Percentiles rank a stretch among this genome's conserved stretches.
Conservation (phyloP, 2,888 invertebrate species). For the Lordiphosa fenestrarum region DNA sequence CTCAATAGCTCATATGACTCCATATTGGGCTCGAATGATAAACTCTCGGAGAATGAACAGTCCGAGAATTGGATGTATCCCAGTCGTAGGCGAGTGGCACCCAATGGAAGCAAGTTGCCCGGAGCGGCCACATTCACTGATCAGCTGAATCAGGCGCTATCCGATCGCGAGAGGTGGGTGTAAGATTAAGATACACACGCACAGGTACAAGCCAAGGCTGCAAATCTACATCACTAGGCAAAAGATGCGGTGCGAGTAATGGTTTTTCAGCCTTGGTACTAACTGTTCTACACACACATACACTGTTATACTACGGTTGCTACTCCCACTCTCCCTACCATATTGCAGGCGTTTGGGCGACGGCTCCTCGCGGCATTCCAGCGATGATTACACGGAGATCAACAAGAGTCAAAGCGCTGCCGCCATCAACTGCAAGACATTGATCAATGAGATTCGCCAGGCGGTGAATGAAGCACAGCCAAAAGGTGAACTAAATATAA, state of each 20-base stretch:
- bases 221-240: background rate
- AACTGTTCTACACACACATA: no score
- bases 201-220: background rate
- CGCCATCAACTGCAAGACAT: conserved; percentile 88
- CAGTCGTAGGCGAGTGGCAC: conserved; percentile 79
- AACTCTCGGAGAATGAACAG: conserved; percentile 79
- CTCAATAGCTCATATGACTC: conserved; percentile 81
- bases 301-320: conserved; percentile 40
- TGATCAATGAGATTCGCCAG: conserved; percentile 92
- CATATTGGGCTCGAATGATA: conserved; percentile 80
- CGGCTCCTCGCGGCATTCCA: conserved; percentile 83
- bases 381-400: conserved; percentile 84
- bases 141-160: conserved; percentile 92
- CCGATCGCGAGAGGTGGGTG: conserved; percentile 89
- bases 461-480: conserved; percentile 94
- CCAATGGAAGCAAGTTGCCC: conserved; percentile 81
- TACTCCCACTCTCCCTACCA: conserved; percentile 13
- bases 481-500: conserved; percentile 83
- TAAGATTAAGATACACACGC: conserved; percentile 1
- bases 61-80: conserved; percentile 81
- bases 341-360: conserved; percentile 79
- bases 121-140: conserved; percentile 89
- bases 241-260: no score
- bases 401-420: conserved; percentile 84
- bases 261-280: no score